Evolutionary conservation across 2,113 vertebrate species (phyloP), one percentile per base, ranked within the genome.

Genomic region (Bos indicus): DNA sequence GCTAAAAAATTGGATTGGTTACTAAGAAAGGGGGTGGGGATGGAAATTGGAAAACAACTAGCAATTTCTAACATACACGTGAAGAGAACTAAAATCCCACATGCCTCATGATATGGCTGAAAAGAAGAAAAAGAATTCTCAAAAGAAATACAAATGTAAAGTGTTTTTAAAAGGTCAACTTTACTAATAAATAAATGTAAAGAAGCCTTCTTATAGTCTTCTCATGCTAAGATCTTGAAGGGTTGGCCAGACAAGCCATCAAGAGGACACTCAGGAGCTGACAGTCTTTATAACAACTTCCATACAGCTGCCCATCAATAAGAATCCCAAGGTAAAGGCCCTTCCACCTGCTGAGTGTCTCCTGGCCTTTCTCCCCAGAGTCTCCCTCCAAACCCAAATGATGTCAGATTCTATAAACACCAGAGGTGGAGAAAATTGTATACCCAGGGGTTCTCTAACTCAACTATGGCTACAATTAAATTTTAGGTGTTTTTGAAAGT

Each of bases 401-500:
- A 97, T 6, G 17, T 95, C 88, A 95, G 77, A 82, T 54, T 82
- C 80, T 90, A 17, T 84, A 93, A 90, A 92, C 33, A 71, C 78
- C 97, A 82, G 85, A 67, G 96, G 71, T 88, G 16, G 82, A 95
- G 64, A 97, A 96, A 97, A 97, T 46, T 95, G 54, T 95, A 52
- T 8, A 91, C 67, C 56, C 89, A 93, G 93, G 91, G 33, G 71
- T 88, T 96, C 95, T 96, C 90, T 74, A 95, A 88, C 74, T 95
- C 80, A 93, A 84, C 30, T 95, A 92, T 16, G 15, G 93, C 40
- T 78, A 92, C 40, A 94, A 88, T 95, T 97, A 95, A 98, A 97
- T 96, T 98, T 98, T 98, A 98, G 97, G 97, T 98, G 96, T 96
- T 98, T 98, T 98, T 98, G 95, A 97, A 97, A 97, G 95, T 98